Conservation (phyloP, 2,797 vertebrate species). For the Tauraco hartlaubi region DNA sequence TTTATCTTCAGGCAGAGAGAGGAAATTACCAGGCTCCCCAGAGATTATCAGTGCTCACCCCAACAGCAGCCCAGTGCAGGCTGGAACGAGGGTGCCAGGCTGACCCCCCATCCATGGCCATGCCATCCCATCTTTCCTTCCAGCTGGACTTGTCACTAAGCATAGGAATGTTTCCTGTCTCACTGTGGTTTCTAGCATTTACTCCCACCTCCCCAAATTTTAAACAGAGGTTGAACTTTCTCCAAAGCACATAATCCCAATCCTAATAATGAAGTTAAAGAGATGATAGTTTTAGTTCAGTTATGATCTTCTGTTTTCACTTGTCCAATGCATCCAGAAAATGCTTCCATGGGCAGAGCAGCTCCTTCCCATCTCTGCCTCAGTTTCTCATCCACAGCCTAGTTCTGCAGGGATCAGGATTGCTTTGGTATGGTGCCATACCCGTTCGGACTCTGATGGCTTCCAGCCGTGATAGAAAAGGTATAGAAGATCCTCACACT, state of each 20-base stretch:
- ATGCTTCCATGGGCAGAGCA: not conserved
- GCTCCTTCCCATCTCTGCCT: not conserved
- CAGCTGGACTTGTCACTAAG: not conserved
- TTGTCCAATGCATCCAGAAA: not conserved
- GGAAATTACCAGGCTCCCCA: not conserved
- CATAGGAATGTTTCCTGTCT: not conserved
- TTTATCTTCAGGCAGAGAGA: not conserved
- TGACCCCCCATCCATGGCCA: fast-evolving
- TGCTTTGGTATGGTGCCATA: not conserved
- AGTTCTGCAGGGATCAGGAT: not conserved
- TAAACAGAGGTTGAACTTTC: not conserved
- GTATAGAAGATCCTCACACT: not conserved
- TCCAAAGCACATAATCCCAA: not conserved
- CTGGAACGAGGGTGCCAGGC: not conserved
- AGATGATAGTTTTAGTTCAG: not conserved
- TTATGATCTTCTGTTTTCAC: not conserved
- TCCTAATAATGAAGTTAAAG: constrained; percentile 31
- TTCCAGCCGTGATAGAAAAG: not conserved
- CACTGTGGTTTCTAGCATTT: not conserved
- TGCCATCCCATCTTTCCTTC: not conserved
- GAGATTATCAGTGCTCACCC: not conserved
- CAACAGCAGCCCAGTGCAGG: not conserved
- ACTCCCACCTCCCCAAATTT: not conserved
- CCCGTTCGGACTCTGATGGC: not conserved
- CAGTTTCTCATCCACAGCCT: not conserved